phyloP scores from a whole-genome alignment of 2,797 vertebrate genomes.

The Bryconaethiops microstoma region DNA sequence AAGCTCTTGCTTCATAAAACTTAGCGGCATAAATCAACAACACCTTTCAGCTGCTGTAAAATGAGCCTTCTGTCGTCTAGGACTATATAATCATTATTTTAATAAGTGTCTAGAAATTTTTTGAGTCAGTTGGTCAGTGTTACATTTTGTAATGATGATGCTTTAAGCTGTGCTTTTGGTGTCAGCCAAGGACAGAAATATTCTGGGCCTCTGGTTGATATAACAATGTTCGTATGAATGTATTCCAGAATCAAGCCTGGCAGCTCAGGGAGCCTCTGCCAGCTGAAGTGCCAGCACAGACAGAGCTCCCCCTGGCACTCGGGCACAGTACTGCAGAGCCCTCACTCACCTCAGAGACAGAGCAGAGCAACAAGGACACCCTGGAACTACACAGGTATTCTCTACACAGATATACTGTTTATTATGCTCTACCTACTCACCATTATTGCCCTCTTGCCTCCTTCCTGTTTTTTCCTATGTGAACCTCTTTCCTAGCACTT shows the following conservation, averaged over 20 bases:
- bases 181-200: background rate
- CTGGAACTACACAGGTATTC: conserved; percentile 66
- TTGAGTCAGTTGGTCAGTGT: background rate
- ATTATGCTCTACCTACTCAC: background rate
- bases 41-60: background rate
- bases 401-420: conserved; percentile 65
- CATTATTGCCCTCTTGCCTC: background rate
- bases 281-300: conserved; percentile 51
- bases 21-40: background rate
- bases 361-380: conserved; percentile 47
- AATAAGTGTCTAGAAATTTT: background rate
- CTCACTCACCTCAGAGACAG: conserved; percentile 46
- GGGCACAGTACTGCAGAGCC: conserved; percentile 53
- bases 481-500: too few species aligned
- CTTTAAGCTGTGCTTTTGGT: background rate
- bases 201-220: background rate
- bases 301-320: conserved; percentile 57
- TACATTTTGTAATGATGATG: conserved; percentile 1
- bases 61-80: too few species aligned
- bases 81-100: too few species aligned
- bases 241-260: conserved; percentile 63
- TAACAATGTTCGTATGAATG: conserved; percentile 5
- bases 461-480: background rate
- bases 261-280: conserved; percentile 56
- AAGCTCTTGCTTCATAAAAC: background rate